Conservation (phyloP, 2,797 vertebrate genomes). For the Prionace glauca region DNA sequence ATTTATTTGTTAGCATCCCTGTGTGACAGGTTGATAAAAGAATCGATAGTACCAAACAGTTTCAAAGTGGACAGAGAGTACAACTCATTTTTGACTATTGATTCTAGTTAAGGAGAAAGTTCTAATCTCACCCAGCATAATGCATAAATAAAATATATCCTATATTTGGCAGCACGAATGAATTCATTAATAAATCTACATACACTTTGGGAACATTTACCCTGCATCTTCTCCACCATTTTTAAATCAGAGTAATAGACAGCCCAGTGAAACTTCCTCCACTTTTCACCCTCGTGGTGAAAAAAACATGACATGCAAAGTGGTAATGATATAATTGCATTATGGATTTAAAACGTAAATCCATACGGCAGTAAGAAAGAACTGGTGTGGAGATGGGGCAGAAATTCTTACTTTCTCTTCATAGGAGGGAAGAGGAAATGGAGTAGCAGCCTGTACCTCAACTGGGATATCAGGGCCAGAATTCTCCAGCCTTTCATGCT, state of each 20-base stretch:
- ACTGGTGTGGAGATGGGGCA: neutral
- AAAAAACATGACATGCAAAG: neutral
- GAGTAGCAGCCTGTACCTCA: neutral
- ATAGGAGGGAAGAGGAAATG: neutral
- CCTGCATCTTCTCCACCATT: neutral
- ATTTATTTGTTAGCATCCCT: neutral
- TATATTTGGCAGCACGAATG: no score
- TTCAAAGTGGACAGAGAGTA: neutral
- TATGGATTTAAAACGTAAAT: neutral
- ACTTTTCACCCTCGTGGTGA: no score
- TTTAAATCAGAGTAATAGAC: neutral
- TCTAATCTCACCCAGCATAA: neutral
- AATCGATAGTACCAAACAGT: neutral
- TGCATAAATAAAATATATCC: constrained; percentile 4
- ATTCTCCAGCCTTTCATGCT: no score
- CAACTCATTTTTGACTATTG: neutral
- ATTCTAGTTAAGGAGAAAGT: neutral
- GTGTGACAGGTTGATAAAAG: neutral
- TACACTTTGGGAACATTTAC: neutral
- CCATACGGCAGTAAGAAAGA: no score
- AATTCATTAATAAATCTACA: neutral
- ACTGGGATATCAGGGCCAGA: neutral
- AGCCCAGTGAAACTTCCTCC: neutral
- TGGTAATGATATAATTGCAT: neutral
- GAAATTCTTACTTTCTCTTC: neutral